These are phyloP conservation scores for Tonatia bakeri DNA, from an alignment of 2,113 vertebrate genomes.

Conservation along the genomic window DNA sequence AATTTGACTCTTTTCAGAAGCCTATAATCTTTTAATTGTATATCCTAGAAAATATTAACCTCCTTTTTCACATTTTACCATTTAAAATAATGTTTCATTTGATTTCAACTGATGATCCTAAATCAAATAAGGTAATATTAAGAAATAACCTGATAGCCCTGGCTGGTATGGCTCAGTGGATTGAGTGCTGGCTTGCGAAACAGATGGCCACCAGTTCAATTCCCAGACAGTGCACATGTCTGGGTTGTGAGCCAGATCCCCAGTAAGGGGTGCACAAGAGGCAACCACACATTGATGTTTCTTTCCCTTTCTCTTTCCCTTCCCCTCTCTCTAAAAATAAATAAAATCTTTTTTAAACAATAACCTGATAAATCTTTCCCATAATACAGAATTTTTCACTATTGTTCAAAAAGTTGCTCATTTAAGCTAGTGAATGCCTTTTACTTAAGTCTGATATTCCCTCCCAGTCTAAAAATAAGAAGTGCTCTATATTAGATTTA, in stretches of 20 bases:
- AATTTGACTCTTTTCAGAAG: not conserved
- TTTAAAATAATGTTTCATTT: slow-evolving; percentile 14
- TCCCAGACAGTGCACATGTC: no score
- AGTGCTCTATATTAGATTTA: not conserved
- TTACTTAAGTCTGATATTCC: not conserved
- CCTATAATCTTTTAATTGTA: not conserved
- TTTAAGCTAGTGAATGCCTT: not conserved
- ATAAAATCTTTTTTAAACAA: not conserved
- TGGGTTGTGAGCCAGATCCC: no score
- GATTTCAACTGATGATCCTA: not conserved
- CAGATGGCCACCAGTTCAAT: no score
- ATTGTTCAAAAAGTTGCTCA: not conserved
- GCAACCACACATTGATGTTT: no score
- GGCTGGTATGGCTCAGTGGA: no score
- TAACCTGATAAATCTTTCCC: not conserved
- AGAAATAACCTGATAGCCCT: not conserved
- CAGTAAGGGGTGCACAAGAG: no score
- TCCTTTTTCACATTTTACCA: not conserved
- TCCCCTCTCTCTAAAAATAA: no score
- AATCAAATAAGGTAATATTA: not conserved
- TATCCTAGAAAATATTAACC: not conserved
- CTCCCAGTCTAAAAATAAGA: not conserved
- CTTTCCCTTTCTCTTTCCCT: no score
- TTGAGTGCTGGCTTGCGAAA: no score
- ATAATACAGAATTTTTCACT: not conserved